phyloP scores from a whole-genome alignment of 1,140 invertebrate species.

The Drosophila obscura region DNA sequence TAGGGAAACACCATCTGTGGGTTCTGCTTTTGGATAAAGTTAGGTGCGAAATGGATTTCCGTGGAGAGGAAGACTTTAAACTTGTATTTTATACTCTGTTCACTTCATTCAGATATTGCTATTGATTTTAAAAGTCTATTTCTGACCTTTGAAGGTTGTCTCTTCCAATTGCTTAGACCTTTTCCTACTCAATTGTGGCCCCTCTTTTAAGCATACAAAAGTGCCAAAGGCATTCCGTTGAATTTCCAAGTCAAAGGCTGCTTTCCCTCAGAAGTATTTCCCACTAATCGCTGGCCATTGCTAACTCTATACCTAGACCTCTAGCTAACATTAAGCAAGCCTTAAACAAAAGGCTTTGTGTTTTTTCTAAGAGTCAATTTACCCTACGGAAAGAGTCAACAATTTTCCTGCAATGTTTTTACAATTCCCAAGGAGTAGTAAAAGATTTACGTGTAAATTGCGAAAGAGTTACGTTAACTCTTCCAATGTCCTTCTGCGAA shows the following conservation, averaged over 20 bases:
- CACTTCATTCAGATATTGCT: too few species aligned
- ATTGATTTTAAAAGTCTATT: too few species aligned
- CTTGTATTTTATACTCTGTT: too few species aligned
- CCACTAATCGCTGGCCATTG: conserved; percentile 5
- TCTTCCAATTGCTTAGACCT: too few species aligned
- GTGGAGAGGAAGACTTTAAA: neutral
- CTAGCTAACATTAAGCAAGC: conserved; percentile 57
- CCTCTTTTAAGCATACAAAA: too few species aligned
- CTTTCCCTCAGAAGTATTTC: neutral
- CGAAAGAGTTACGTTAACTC: conserved; percentile 81
- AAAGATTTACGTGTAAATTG: conserved; percentile 72
- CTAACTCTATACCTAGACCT: conserved; percentile 25
- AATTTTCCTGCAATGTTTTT: neutral
- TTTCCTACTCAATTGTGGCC: too few species aligned
- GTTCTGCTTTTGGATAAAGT: neutral
- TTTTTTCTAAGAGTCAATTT: conserved; percentile 34
- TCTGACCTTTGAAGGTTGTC: too few species aligned
- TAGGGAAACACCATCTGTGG: conserved; percentile 4
- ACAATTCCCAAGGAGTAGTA: conserved; percentile 26
- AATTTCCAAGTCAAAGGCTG: neutral
- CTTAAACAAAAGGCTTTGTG: conserved; percentile 12
- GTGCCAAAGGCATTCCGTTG: neutral
- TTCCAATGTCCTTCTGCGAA: conserved; percentile 66
- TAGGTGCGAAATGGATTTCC: conserved; percentile 2
- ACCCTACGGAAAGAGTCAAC: neutral